phyloP scores from a whole-genome alignment of 2,888 invertebrate genomes.

The Ligdia adustata region DNA sequence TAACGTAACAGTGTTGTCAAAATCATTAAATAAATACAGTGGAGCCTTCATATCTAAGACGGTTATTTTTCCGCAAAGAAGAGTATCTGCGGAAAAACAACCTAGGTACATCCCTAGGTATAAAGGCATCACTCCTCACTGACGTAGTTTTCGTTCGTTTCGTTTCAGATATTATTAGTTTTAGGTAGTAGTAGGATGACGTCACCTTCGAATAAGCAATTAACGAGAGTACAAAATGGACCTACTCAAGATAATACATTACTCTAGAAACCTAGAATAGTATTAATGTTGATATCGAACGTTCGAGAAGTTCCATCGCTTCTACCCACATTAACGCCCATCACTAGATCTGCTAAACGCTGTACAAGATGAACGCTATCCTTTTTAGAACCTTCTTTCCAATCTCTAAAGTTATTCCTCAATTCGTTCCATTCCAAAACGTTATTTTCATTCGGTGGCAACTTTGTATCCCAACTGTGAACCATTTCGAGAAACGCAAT shows the following conservation, averaged over 20 bases:
- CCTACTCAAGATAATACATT: background rate
- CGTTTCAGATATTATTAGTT: no score
- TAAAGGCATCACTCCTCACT: no score
- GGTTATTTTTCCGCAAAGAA: no score
- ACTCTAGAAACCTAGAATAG: slow-evolving; percentile 11
- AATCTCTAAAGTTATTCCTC: slow-evolving; percentile 35
- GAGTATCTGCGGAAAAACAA: no score
- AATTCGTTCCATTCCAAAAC: slow-evolving; percentile 41
- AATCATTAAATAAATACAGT: no score
- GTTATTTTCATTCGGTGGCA: slow-evolving; percentile 38
- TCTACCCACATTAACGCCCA: slow-evolving; percentile 8
- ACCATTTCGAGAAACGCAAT: slow-evolving; percentile 48
- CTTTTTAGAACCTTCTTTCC: slow-evolving; percentile 30
- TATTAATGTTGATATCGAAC: slow-evolving; percentile 25
- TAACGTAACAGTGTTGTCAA: no score
- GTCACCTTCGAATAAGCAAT: no score
- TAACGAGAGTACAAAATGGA: no score
- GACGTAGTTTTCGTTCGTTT: no score
- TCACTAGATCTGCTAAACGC: slow-evolving; percentile 18
- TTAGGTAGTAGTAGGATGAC: no score
- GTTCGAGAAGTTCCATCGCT: background rate
- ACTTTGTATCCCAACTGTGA: slow-evolving; percentile 39
- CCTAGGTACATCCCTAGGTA: no score
- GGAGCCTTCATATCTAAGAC: no score
- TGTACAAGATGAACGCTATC: slow-evolving; percentile 38